phyloP scores from a whole-genome alignment of 2,888 invertebrate genomes.

The Sympetrum striolatum region DNA sequence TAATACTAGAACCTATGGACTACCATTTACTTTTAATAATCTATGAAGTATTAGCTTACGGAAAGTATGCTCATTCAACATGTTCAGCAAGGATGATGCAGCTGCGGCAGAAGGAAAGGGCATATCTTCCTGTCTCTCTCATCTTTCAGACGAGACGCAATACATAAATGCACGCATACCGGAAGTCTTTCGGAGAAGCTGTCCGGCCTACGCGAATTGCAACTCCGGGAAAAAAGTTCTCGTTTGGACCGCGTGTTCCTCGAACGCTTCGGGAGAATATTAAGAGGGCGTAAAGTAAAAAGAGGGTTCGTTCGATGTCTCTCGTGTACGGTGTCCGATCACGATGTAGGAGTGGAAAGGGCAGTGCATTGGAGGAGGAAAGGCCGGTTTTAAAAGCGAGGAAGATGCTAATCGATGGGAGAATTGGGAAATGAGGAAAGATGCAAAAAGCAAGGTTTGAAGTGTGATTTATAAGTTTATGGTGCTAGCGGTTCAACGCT shows the following conservation, averaged over 20 bases:
- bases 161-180: not conserved
- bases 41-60: too few species aligned
- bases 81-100: too few species aligned
- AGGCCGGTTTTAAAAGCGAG: not conserved
- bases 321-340: not conserved
- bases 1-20: too few species aligned
- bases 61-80: too few species aligned
- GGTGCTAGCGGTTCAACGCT: too few species aligned
- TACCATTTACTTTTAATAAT: too few species aligned
- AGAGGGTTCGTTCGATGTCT: not conserved
- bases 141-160: not conserved
- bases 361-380: not conserved
- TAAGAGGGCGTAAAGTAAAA: not conserved
- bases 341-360: not conserved
- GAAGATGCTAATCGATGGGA: not conserved
- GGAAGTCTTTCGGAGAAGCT: not conserved
- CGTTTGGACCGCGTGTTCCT: not conserved
- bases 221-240: not conserved
- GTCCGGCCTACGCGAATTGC: not conserved
- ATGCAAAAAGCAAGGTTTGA: not conserved
- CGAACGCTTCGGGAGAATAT: not conserved
- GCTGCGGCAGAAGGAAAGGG: too few species aligned
- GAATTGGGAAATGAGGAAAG: not conserved
- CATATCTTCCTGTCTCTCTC: not conserved
- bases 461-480: not conserved